phyloP scores from a whole-genome alignment of 2,113 vertebrate species.

The Gambusia holbrooki region DNA sequence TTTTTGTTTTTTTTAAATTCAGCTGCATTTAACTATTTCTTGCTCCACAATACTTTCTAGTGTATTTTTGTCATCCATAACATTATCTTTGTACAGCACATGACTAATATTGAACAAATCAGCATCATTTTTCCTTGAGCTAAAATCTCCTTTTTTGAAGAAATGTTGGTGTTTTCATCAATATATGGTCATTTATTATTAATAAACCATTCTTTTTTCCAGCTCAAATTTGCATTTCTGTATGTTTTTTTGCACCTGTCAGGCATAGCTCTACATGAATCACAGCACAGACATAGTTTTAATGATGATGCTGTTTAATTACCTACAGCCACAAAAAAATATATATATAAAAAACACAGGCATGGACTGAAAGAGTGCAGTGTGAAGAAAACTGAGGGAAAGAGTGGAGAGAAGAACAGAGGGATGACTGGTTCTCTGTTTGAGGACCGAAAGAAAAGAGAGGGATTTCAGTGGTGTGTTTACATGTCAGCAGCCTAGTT shows the following conservation, averaged over 20 bases:
- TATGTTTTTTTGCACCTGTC: constrained; percentile 11
- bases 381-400: constrained; percentile 53
- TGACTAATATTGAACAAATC: no score
- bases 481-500: constrained; percentile 63
- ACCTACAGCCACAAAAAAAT: constrained; percentile 41
- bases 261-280: constrained; percentile 8
- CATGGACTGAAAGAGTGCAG: constrained; percentile 63
- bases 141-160: no score
- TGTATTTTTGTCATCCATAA: no score
- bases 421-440: constrained; percentile 67
- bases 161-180: constrained; percentile 35
- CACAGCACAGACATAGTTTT: constrained; percentile 47
- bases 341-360: constrained; percentile 65
- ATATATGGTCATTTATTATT: constrained; percentile 26
- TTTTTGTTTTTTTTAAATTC: not conserved
- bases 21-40: not conserved
- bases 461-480: constrained; percentile 71
- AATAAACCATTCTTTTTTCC: constrained; percentile 1
- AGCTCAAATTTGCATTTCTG: not conserved
- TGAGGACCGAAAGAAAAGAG: constrained; percentile 50
- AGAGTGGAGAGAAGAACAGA: not conserved
- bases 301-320: constrained; percentile 76
- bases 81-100: no score
- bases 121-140: no score
- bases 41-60: no score